Conservation (phyloP, 2,797 vertebrate species). For the Dermochelys coriacea region DNA sequence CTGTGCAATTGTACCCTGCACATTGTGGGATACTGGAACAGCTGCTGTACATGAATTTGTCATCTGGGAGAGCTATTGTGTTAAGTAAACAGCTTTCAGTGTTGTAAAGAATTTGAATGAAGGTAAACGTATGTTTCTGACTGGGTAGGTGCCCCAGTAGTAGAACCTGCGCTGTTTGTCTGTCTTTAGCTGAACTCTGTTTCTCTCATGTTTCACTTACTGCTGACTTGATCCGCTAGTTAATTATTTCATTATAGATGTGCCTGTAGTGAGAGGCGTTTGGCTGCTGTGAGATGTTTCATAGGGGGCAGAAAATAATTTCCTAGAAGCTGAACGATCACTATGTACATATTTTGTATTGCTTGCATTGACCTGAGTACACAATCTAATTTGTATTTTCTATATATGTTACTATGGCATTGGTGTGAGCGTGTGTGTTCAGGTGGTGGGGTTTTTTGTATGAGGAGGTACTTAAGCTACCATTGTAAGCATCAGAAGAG, state of each 20-base stretch:
- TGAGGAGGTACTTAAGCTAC: neutral
- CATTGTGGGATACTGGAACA: neutral
- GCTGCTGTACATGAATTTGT: neutral
- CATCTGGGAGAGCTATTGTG: neutral
- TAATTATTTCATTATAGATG: neutral
- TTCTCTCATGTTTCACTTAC: neutral
- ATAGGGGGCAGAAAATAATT: neutral
- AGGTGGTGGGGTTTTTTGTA: neutral
- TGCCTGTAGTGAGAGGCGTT: neutral
- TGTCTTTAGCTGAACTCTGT: neutral
- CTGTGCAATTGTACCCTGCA: accelerated
- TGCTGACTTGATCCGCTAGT: neutral
- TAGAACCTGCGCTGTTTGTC: neutral
- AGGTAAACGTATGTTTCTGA: neutral
- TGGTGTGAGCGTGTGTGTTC: neutral
- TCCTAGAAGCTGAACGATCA: neutral
- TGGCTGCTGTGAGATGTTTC: neutral
- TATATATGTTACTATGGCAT: neutral
- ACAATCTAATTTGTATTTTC: neutral
- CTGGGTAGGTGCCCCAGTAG: neutral
- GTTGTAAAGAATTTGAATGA: neutral
- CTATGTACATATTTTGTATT: neutral
- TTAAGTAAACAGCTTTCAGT: neutral
- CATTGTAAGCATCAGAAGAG: neutral
- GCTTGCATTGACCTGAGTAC: neutral